Conservation (phyloP, 2,113 vertebrate species). For the Hiodon tergisus region DNA sequence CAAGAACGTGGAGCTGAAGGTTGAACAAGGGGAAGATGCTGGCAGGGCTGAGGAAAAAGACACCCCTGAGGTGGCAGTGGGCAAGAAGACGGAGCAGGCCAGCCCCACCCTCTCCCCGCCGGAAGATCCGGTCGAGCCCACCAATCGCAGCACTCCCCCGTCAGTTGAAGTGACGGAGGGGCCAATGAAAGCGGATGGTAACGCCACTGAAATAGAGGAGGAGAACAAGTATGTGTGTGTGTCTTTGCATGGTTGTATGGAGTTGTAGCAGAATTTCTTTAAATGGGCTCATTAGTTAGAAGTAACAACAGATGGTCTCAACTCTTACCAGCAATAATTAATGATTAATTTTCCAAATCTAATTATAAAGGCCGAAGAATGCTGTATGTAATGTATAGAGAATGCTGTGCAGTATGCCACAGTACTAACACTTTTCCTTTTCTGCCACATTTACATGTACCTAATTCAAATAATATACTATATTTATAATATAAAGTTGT, state of each 20-base stretch:
- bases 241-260: too few species aligned
- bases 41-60: not conserved
- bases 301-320: too few species aligned
- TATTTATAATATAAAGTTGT: not conserved
- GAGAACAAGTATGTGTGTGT: not conserved
- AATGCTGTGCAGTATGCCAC: not conserved
- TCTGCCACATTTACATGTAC: not conserved
- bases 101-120: not conserved
- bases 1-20: not conserved
- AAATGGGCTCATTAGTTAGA: too few species aligned
- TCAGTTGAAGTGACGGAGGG: not conserved
- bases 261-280: too few species aligned
- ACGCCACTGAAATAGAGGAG: not conserved
- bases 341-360: too few species aligned
- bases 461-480: not conserved
- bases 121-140: not conserved
- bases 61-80: not conserved
- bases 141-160: not conserved
- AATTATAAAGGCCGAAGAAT: too few species aligned
- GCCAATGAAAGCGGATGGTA: not conserved
- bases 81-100: not conserved
- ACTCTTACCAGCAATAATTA: too few species aligned
- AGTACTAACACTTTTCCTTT: not conserved
- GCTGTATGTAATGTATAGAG: too few species aligned
- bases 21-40: not conserved